A percentile compares a stretch with the other conserved stretches of the same genome.
phyloP scores from a whole-genome alignment of 1,140 invertebrate genomes.

The Trichonephila inaurata region DNA sequence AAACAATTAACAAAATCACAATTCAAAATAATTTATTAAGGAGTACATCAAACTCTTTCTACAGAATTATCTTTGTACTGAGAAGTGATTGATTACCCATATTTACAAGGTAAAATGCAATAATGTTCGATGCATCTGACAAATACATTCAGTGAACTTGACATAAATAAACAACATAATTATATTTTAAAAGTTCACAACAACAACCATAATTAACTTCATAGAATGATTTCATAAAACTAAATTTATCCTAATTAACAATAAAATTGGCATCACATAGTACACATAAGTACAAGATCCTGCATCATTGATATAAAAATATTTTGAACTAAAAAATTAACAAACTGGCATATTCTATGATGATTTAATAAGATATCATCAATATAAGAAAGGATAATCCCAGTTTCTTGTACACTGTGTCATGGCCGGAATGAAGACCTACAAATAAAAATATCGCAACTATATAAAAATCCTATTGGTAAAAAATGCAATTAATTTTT shows the following conservation, averaged over 20 bases:
- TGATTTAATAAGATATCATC: background rate
- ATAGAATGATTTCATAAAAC: background rate
- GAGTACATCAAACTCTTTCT: background rate
- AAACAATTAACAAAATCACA: background rate
- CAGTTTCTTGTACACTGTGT: background rate
- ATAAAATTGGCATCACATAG: background rate
- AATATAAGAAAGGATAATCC: constrained; percentile 11
- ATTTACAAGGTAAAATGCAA: constrained; percentile 22
- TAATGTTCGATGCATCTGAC: background rate
- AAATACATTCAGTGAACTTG: background rate
- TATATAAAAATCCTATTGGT: background rate
- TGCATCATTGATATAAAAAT: constrained; percentile 30
- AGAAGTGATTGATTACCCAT: background rate
- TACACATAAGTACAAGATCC: constrained; percentile 10
- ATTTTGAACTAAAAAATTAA: constrained; percentile 30
- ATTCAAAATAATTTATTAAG: constrained; percentile 31
- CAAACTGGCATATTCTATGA: background rate
- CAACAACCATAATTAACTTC: constrained; percentile 20
- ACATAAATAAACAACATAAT: constrained; percentile 6
- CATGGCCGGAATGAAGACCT: constrained; percentile 11
- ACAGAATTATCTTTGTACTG: constrained; percentile 7
- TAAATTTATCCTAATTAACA: background rate
- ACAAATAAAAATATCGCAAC: background rate
- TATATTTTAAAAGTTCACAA: background rate
- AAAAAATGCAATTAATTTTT: background rate